Conservation (phyloP, 2,797 vertebrate species). For the Columba guinea region DNA sequence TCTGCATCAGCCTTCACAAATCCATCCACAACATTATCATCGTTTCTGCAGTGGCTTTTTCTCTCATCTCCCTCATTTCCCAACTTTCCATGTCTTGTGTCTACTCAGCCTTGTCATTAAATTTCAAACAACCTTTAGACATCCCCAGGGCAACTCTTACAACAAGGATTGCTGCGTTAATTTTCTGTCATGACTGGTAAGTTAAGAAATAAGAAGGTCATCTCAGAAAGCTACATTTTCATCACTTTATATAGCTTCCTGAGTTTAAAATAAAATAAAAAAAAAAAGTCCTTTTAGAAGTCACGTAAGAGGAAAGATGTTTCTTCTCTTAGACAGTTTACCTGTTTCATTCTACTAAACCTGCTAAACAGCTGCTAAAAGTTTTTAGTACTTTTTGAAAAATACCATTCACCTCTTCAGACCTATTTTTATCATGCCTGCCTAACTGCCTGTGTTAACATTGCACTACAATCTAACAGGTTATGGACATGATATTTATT, state of each 20-base stretch:
- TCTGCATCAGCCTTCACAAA: background rate
- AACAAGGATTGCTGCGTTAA: background rate
- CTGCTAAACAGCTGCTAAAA: background rate
- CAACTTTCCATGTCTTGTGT: background rate
- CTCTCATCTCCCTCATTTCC: background rate
- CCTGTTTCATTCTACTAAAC: background rate
- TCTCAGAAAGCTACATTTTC: background rate
- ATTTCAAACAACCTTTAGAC: background rate
- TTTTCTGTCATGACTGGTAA: background rate
- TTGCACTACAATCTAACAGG: background rate
- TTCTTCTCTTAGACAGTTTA: background rate
- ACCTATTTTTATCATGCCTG: background rate
- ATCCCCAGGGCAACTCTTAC: background rate
- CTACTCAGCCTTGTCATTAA: background rate
- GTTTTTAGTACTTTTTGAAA: constrained; percentile 19
- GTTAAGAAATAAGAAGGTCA: background rate
- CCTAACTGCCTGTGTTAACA: background rate
- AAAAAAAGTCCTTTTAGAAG: background rate
- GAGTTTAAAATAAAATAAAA: background rate
- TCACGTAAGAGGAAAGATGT: background rate
- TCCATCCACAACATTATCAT: background rate
- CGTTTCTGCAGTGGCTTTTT: background rate
- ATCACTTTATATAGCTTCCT: background rate
- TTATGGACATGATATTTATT: background rate
- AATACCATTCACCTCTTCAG: constrained; percentile 16